A percentile compares a stretch with the other conserved stretches of the same genome.
phyloP scores from a whole-genome alignment of 2,888 invertebrate species.

The Tubulanus polymorphus region DNA sequence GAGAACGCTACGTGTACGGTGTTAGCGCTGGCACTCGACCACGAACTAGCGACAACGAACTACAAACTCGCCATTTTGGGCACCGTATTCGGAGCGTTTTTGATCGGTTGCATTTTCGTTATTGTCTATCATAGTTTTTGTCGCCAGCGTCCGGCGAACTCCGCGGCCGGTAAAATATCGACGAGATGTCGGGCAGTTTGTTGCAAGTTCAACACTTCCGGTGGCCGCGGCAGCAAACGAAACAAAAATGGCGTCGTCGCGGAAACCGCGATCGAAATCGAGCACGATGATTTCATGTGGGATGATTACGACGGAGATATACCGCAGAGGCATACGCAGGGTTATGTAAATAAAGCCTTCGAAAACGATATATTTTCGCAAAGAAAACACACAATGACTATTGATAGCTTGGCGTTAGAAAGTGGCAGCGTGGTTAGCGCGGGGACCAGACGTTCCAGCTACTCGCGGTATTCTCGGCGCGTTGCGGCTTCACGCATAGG shows the following conservation, averaged over 20 bases:
- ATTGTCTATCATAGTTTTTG: not conserved
- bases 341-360: not conserved
- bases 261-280: too few relatives aligned
- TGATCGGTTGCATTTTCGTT: not conserved
- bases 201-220: not conserved
- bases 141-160: not conserved
- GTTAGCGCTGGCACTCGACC: not conserved
- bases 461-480: not conserved
- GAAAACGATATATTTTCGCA: not conserved
- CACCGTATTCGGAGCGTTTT: not conserved
- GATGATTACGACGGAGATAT: slow-evolving; percentile 3
- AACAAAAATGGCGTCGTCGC: too few relatives aligned
- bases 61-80: not conserved
- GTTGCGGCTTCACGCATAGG: not conserved
- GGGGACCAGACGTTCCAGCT: not conserved
- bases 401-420: not conserved
- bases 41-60: not conserved
- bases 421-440: not conserved
- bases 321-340: not conserved
- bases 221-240: too few relatives aligned
- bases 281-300: slow-evolving; percentile 1
- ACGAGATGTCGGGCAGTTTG: not conserved
- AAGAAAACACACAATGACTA: not conserved
- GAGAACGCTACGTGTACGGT: slow-evolving; percentile 22
- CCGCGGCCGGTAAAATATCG: too few relatives aligned